phyloP scores from a whole-genome alignment of 2,797 vertebrate species.

The Sebastiscus albofasciatus region DNA sequence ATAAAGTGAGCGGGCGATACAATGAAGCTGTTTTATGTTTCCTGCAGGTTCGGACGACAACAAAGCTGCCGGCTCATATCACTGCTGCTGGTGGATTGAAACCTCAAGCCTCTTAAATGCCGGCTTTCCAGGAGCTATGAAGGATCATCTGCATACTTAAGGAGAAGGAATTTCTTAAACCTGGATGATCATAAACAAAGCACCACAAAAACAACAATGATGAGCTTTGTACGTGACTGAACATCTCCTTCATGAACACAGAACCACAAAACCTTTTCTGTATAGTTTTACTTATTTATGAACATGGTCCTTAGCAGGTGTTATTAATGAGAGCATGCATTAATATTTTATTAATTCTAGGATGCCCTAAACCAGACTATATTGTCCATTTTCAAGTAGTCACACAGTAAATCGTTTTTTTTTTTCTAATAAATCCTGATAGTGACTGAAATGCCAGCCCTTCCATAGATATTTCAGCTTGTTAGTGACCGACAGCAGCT shows the following conservation, averaged over 20 bases:
- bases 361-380: not conserved
- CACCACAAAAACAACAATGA: not conserved
- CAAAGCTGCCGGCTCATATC: constrained; percentile 5
- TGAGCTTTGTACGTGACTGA: not conserved
- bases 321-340: constrained; percentile 34
- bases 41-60: constrained; percentile 34
- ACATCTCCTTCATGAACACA: not conserved
- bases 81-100: constrained; percentile 15
- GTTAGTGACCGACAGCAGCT: constrained; percentile 16
- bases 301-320: constrained; percentile 53
- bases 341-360: constrained; percentile 64
- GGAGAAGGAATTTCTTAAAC: not conserved
- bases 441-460: not conserved
- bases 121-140: not conserved
- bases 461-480: not conserved
- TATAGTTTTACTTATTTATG: constrained; percentile 58
- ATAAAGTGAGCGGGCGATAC: constrained; percentile 21
- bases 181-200: not conserved
- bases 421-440: not conserved
- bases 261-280: not conserved
- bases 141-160: not conserved
- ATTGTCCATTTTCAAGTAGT: not conserved
- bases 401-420: not conserved
- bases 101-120: not conserved
- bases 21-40: constrained; percentile 48